Evolutionary conservation across 2,797 vertebrate species (phyloP).

Genomic region (Avahi laniger): DNA sequence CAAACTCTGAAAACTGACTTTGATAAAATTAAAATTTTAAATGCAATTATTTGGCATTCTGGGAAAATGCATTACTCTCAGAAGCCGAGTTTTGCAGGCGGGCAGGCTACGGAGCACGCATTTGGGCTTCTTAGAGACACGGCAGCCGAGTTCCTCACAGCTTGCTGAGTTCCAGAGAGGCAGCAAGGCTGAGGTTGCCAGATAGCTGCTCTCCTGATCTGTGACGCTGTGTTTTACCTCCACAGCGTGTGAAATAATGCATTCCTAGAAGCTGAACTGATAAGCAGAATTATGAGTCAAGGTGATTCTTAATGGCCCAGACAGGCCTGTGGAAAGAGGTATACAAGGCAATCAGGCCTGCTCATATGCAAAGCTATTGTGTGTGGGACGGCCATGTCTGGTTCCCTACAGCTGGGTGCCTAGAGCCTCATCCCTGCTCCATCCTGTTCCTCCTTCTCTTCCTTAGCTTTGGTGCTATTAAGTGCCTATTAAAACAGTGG

Average conservation of each 20-base stretch:
- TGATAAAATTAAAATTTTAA: conserved; percentile 33
- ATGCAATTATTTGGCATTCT: background rate
- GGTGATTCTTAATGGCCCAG: background rate
- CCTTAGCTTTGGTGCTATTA: background rate
- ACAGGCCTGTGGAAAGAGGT: background rate
- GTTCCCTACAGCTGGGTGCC: background rate
- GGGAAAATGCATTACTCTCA: background rate
- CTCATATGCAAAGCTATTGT: background rate
- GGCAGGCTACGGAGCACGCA: background rate
- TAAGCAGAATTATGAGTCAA: conserved; percentile 33
- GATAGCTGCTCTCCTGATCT: background rate
- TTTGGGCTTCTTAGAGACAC: background rate
- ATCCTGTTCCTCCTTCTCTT: background rate
- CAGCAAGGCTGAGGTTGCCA: background rate
- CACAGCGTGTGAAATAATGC: background rate
- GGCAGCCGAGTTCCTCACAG: background rate
- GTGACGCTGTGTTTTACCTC: background rate
- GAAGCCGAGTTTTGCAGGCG: background rate
- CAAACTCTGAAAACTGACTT: background rate
- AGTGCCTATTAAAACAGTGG: background rate
- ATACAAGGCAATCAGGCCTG: background rate
- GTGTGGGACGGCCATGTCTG: background rate
- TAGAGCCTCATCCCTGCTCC: background rate
- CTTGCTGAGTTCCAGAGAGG: background rate
- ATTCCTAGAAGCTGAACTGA: conserved; percentile 36